Base-by-base conservation (phyloP, 2,888 invertebrate genomes). In the Melinaea marsaeus region DNA sequence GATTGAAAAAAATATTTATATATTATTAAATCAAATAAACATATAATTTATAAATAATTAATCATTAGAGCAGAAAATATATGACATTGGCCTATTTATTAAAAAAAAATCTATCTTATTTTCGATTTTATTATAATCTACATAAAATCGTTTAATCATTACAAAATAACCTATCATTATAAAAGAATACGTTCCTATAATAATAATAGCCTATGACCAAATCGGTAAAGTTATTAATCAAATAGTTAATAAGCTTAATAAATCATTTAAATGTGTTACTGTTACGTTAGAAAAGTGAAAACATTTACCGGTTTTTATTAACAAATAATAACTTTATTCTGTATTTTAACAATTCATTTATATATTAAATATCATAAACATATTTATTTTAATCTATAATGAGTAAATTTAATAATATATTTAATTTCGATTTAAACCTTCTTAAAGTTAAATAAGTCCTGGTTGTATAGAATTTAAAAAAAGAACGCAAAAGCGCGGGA, bases 401-500 rank as follows among this genome's bases (percentile, higher is more conserved):
- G 9, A 22, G 7, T 51, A 7, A 22, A 32, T 32, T 32, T 32
- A 51, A 22, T 32, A 51, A 51, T 32, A 11, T 9, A 11, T 32
- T 32, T 11, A 9, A 9, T 32, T 32, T 9, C 22, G 32, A 9
- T 13, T 48, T 4, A 51, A 51, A 32, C 51, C 32, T 51, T n/a
- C 51, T 22, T 51, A 32, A 32, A 51, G 45, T 34, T 33, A 63
- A 32, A 54, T 35, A 60, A 33, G n/a, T 11, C 33, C 42, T 33
- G 51, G 32, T 9, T 51, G 45, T 61, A 48, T 56, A 54, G 60
- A 54, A 57, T 59, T 62, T 51, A 63, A 69, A 66, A 66, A 69
- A 61, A 60, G 61, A 70, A 65, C 64, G 59, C 65, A 66, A 67
- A 69, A 66, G 68, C 68, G 70, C 70, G 69, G 72, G 67, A 71